These are phyloP conservation scores for Helleia helle DNA, from an alignment of 2,888 invertebrate species.

Conservation along the genomic window DNA sequence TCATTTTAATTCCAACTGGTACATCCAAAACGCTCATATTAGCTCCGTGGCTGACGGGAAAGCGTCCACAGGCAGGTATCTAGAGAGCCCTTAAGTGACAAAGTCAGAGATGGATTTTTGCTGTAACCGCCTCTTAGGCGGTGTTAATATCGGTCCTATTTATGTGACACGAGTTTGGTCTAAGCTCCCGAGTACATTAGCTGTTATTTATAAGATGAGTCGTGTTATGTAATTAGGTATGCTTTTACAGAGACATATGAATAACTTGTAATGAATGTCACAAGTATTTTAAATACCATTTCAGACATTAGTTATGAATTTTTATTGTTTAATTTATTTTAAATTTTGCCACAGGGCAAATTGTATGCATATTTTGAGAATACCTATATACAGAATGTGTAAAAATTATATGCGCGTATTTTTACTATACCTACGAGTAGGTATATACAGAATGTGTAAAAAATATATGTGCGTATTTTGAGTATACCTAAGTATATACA, in stretches of 20 bases:
- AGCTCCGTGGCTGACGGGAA: conserved; percentile 29
- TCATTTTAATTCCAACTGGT: conserved; percentile 9
- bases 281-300: too few relatives aligned
- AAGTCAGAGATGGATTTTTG: conserved; percentile 71
- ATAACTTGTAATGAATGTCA: conserved; percentile 1
- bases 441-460: too few relatives aligned
- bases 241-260: not conserved
- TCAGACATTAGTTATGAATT: too few relatives aligned
- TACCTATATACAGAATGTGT: too few relatives aligned
- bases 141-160: conserved; percentile 55
- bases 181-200: conserved; percentile 9
- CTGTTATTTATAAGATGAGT: not conserved
- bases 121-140: conserved; percentile 54
- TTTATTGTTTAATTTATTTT: too few relatives aligned
- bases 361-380: too few relatives aligned
- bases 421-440: too few relatives aligned
- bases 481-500: too few relatives aligned
- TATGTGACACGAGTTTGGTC: conserved; percentile 40
- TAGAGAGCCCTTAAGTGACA: conserved; percentile 64
- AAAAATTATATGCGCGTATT: too few relatives aligned
- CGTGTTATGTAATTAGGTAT: not conserved
- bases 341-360: too few relatives aligned
- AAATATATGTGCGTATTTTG: too few relatives aligned
- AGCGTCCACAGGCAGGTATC: conserved; percentile 38
- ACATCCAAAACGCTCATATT: conserved; percentile 19